phyloP scores from a whole-genome alignment of 2,113 vertebrate species.

The Mustela nigripes region DNA sequence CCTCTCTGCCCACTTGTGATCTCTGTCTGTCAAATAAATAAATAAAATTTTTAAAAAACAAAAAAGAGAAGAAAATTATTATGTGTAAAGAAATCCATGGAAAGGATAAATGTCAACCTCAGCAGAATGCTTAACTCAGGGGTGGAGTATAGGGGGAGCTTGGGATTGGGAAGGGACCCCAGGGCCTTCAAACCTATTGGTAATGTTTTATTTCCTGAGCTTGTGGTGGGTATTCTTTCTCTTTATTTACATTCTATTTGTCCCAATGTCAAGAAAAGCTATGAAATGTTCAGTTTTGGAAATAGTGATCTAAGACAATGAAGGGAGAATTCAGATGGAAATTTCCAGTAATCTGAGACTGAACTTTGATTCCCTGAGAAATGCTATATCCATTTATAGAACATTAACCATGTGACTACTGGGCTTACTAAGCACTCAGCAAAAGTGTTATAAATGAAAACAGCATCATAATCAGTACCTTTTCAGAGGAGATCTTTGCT shows the following conservation, averaged over 20 bases:
- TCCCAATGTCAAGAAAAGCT: not conserved
- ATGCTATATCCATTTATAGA: not conserved
- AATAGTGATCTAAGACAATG: not conserved
- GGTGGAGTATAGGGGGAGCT: not conserved
- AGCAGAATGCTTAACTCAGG: not conserved
- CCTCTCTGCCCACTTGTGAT: no score
- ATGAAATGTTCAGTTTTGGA: not conserved
- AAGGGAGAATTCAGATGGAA: not conserved
- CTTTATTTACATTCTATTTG: not conserved
- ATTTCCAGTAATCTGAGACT: not conserved
- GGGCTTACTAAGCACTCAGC: not conserved
- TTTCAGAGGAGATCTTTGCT: constrained; percentile 92
- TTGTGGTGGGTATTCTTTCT: not conserved
- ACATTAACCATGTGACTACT: not conserved
- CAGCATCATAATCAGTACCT: constrained; percentile 86
- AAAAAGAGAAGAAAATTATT: not conserved
- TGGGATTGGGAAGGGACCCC: not conserved
- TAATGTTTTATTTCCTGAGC: not conserved
- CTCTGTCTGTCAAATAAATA: no score
- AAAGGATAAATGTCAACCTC: not conserved
- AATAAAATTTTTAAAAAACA: not conserved
- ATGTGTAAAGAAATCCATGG: not conserved
- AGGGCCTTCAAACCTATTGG: not conserved
- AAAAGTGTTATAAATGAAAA: not conserved
- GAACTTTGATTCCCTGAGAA: not conserved